phyloP scores from a whole-genome alignment of 1,140 invertebrate genomes.

The Orchesella cincta region DNA sequence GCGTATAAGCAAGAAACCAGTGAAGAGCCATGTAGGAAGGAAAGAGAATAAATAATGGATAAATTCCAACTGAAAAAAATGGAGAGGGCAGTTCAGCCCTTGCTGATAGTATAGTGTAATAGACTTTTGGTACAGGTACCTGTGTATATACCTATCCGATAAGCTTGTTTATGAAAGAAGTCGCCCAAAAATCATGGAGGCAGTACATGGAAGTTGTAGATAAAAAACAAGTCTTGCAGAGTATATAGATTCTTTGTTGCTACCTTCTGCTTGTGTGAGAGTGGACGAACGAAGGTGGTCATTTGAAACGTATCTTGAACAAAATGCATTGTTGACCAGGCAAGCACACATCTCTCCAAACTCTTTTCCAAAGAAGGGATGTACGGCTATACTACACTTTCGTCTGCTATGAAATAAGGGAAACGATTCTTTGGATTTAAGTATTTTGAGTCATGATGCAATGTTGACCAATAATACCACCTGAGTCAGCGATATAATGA shows the following conservation, averaged over 20 bases:
- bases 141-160: neutral
- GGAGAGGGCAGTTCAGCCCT: conserved; percentile 18
- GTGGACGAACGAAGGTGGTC: neutral
- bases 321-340: too few relatives aligned
- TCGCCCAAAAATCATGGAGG: conserved; percentile 16
- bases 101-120: too few relatives aligned
- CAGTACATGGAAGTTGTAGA: conserved; percentile 19
- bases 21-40: conserved; percentile 6
- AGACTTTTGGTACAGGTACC: too few relatives aligned
- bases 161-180: neutral
- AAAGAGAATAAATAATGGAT: conserved; percentile 28
- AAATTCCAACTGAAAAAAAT: conserved; percentile 28
- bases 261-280: neutral
- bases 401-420: too few relatives aligned
- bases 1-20: neutral
- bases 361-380: too few relatives aligned
- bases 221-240: conserved; percentile 13
- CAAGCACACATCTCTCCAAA: too few relatives aligned
- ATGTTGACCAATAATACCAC: neutral
- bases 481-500: too few relatives aligned
- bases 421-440: too few relatives aligned
- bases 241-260: neutral
- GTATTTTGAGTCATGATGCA: neutral
- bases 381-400: too few relatives aligned
- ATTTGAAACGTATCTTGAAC: too few relatives aligned